A percentile compares a stretch with the other conserved stretches of the same genome.
Evolutionary conservation across 2,113 vertebrate genomes (phyloP).

Genomic region (Trogon surrucura): DNA sequence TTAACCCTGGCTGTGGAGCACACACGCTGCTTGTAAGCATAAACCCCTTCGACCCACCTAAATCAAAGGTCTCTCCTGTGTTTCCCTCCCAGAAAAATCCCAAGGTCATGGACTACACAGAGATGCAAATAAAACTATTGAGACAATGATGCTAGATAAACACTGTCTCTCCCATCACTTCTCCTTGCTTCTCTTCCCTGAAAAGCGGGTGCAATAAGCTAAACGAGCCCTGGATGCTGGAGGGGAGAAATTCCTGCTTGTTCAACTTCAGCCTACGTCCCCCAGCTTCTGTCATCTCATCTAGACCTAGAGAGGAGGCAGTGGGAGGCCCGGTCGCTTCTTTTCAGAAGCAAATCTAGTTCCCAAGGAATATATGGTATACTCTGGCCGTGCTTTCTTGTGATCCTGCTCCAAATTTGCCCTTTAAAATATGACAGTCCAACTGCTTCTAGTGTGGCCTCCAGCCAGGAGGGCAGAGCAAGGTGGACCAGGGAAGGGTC

Average conservation of each 20-base stretch:
- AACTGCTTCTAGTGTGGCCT: background rate
- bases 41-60: background rate
- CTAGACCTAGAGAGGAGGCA: background rate
- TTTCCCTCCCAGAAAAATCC: background rate
- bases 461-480: background rate
- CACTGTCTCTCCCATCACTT: background rate
- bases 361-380: rapidly evolving
- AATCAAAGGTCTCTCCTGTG: background rate
- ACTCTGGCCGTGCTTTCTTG: background rate
- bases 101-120: background rate
- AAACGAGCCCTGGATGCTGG: background rate
- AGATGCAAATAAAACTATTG: background rate
- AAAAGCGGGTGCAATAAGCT: background rate
- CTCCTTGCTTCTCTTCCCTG: background rate
- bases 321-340: rapidly evolving
- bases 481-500: background rate
- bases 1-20: background rate
- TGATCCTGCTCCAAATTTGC: background rate
- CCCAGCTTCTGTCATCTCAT: background rate
- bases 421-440: background rate
- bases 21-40: background rate
- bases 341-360: background rate
- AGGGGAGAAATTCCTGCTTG: background rate
- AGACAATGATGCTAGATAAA: background rate
- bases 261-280: background rate